Conservation (phyloP, 2,113 vertebrate genomes). For the Alethe castanea region DNA sequence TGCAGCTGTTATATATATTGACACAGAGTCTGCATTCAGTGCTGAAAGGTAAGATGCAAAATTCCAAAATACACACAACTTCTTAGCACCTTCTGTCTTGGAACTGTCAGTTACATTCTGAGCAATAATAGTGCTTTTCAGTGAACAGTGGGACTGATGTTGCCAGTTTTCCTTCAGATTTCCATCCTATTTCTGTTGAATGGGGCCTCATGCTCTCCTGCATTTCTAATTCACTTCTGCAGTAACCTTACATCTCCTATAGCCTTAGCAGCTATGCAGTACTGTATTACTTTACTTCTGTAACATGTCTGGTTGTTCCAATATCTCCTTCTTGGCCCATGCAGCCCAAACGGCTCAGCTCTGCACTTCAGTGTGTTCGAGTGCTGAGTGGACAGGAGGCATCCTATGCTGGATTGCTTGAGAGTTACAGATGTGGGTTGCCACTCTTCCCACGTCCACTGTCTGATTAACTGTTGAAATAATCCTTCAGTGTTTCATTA, state of each 20-base stretch:
- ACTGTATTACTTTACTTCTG: not conserved
- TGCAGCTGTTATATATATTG: constrained; percentile 79
- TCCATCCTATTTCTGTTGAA: too few species aligned
- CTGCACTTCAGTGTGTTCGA: accelerated
- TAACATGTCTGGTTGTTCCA: not conserved
- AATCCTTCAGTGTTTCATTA: not conserved
- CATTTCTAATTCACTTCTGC: not conserved
- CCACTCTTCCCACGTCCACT: not conserved
- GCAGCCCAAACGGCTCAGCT: accelerated
- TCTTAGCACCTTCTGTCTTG: not conserved
- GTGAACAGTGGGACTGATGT: too few species aligned
- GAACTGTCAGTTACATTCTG: not conserved
- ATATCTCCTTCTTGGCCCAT: not conserved
- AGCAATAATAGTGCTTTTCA: not conserved
- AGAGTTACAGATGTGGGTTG: not conserved
- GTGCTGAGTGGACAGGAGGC: not conserved
- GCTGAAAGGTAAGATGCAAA: constrained; percentile 78
- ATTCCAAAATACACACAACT: not conserved
- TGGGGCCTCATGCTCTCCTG: not conserved
- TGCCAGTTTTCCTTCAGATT: too few species aligned
- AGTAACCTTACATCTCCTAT: not conserved
- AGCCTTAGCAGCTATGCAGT: not conserved
- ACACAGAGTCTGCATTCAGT: constrained; percentile 84
- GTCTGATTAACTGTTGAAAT: not conserved
- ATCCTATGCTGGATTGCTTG: not conserved